A percentile compares a stretch with the other conserved stretches of the same genome.
phyloP scores from a whole-genome alignment of 1,140 invertebrate species.

The Aphelenchoides fujianensis region DNA sequence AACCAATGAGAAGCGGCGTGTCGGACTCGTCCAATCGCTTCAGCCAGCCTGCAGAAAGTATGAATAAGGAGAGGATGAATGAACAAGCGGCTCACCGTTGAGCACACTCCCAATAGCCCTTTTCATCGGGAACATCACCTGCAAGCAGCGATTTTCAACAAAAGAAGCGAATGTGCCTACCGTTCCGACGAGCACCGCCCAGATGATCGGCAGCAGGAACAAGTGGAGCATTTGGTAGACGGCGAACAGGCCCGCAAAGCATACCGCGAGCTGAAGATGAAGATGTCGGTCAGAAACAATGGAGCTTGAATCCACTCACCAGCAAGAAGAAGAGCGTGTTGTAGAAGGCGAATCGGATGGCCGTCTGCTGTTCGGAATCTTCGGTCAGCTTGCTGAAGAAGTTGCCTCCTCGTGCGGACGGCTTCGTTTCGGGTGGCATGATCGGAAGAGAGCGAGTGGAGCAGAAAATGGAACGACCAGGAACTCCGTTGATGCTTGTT shows the following conservation, averaged over 20 bases:
- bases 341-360: slow-evolving; percentile 48
- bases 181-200: slow-evolving; percentile 47
- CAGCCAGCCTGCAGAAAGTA: slow-evolving; percentile 72
- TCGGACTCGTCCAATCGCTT: slow-evolving; percentile 63
- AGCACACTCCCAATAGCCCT: too few relatives aligned
- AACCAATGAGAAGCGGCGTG: slow-evolving; percentile 69
- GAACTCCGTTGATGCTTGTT: too few relatives aligned
- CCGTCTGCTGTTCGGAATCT: slow-evolving; percentile 25
- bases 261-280: slow-evolving; percentile 43
- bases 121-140: too few relatives aligned
- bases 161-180: too few relatives aligned
- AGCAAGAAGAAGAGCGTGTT: slow-evolving; percentile 45
- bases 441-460: too few relatives aligned
- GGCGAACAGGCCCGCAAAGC: slow-evolving; percentile 42
- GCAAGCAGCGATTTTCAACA: too few relatives aligned
- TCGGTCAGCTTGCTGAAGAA: slow-evolving; percentile 33
- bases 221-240: slow-evolving; percentile 49
- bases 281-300: background rate
- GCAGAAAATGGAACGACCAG: too few relatives aligned
- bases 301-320: too few relatives aligned
- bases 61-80: slow-evolving; percentile 24
- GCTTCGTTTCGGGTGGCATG: too few relatives aligned
- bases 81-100: too few relatives aligned
- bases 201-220: slow-evolving; percentile 48
- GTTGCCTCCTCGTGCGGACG: too few relatives aligned